Evolutionary conservation across 2,888 invertebrate species (phyloP).

Genomic region (Thyatira batis): DNA sequence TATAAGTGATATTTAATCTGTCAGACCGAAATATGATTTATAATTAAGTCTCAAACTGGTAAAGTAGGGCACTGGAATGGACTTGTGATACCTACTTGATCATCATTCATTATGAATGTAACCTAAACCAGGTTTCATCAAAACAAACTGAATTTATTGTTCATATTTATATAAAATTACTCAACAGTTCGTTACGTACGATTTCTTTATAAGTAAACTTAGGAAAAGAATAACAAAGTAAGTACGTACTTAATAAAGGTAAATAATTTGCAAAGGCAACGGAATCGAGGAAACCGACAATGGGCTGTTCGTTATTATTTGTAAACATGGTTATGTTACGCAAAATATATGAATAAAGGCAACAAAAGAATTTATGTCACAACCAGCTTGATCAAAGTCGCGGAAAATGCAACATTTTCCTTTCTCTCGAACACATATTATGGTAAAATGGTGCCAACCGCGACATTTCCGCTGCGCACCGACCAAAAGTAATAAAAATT

Average conservation of each 20-base stretch:
- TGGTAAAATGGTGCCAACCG: background rate
- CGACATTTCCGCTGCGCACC: background rate
- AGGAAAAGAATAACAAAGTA: background rate
- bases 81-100: too few relatives aligned
- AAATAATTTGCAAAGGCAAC: background rate
- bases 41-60: too few relatives aligned
- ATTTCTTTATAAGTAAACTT: background rate
- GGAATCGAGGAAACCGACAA: background rate
- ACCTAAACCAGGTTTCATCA: too few relatives aligned
- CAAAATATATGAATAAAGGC: background rate
- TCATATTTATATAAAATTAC: too few relatives aligned
- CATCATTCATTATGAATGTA: too few relatives aligned
- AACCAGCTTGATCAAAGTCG: background rate
- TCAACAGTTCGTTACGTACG: too few relatives aligned
- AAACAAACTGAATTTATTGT: too few relatives aligned
- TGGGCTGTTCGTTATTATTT: background rate
- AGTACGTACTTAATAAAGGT: background rate
- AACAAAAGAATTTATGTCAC: background rate
- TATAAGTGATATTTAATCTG: too few relatives aligned
- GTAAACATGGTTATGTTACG: background rate
- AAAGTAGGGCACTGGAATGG: too few relatives aligned
- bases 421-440: background rate
- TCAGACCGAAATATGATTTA: too few relatives aligned
- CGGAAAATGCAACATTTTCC: background rate
- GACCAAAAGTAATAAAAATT: conserved; percentile 9